Conservation (phyloP, 2,113 vertebrate species). For the Dipodomys merriami region DNA sequence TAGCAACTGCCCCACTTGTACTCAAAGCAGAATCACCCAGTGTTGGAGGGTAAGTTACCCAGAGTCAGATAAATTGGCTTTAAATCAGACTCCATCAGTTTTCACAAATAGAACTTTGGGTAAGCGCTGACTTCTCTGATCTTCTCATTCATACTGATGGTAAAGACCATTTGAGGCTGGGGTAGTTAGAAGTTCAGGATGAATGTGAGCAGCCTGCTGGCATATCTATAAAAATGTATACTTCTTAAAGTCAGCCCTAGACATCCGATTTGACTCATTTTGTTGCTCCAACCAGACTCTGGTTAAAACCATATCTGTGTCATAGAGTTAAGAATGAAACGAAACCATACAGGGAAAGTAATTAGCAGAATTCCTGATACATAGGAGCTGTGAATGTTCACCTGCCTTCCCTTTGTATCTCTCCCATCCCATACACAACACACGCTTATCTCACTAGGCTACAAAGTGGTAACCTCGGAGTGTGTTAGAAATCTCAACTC, state of each 20-base stretch:
- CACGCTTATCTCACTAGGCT: neutral
- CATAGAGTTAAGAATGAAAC: neutral
- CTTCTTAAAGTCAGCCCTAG: neutral
- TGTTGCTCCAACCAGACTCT: neutral
- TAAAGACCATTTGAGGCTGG: neutral
- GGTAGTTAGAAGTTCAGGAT: neutral
- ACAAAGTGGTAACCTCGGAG: neutral
- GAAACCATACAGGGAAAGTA: neutral
- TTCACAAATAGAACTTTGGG: neutral
- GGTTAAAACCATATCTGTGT: neutral
- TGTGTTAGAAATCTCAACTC: conserved; percentile 10
- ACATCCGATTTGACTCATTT: neutral
- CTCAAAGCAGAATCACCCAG: neutral
- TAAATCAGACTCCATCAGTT: neutral
- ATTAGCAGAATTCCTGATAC: neutral
- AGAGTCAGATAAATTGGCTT: neutral
- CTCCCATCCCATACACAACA: neutral
- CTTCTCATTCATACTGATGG: neutral
- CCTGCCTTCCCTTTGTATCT: neutral
- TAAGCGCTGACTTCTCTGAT: neutral
- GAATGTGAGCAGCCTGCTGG: fast-evolving
- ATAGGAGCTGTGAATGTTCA: neutral
- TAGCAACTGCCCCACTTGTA: neutral
- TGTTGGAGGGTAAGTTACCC: neutral
- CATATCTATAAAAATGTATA: neutral